phyloP scores from a whole-genome alignment of 2,113 vertebrate genomes.

The Trachemys scripta region DNA sequence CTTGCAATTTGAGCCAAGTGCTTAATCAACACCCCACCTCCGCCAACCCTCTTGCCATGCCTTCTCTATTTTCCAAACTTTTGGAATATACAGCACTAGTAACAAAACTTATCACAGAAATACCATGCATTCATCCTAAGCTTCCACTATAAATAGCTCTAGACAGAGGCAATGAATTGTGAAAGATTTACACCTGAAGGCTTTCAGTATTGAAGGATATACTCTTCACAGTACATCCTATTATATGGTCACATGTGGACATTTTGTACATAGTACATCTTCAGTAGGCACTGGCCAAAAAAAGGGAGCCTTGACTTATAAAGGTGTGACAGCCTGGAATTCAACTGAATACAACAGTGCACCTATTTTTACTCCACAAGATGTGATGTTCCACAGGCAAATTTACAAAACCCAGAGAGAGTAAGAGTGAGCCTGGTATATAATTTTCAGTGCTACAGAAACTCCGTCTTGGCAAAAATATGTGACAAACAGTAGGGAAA shows the following conservation, averaged over 20 bases:
- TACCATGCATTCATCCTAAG: neutral
- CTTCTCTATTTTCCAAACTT: neutral
- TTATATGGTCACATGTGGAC: fast-evolving
- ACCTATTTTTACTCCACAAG: neutral
- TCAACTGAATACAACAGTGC: neutral
- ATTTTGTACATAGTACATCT: neutral
- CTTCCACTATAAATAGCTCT: neutral
- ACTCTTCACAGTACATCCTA: neutral
- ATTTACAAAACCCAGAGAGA: neutral
- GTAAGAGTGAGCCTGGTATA: neutral
- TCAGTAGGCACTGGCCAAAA: neutral
- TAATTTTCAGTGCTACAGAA: neutral
- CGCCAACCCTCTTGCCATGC: neutral
- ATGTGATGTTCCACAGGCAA: neutral
- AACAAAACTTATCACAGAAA: neutral
- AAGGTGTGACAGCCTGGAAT: neutral
- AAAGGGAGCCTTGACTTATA: neutral
- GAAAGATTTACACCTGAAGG: neutral
- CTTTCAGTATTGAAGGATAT: neutral
- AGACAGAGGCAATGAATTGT: neutral
- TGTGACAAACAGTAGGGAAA: neutral
- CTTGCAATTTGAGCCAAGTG: neutral
- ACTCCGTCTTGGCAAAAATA: neutral
- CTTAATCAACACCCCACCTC: neutral
- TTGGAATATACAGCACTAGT: neutral